Percentiles rank a stretch among this genome's conserved stretches.
Conservation (phyloP, 2,888 invertebrate genomes). For the Nasonovia ribisnigri region DNA sequence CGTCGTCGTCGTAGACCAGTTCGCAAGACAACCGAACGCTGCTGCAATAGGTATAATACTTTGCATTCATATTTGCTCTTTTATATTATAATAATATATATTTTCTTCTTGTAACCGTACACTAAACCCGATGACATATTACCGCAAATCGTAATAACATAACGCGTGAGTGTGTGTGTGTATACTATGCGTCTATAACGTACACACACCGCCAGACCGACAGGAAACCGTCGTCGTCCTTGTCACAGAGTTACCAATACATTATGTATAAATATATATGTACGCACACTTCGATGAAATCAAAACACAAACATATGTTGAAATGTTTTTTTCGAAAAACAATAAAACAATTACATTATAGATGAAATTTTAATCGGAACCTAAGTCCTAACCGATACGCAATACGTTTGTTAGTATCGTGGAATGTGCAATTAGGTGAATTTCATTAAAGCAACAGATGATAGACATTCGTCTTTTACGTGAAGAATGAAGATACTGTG, state of each 20-base stretch:
- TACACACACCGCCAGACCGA: not conserved
- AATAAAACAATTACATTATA: not conserved
- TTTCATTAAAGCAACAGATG: not conserved
- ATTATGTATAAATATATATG: not conserved
- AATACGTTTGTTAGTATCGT: no score
- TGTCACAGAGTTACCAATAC: not conserved
- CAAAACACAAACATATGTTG: not conserved
- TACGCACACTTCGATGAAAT: not conserved
- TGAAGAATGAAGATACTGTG: not conserved
- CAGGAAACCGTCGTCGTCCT: constrained; percentile 40
- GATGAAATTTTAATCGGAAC: not conserved
- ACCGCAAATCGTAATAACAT: not conserved
- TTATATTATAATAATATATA: not conserved
- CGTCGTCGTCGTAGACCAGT: constrained; percentile 25
- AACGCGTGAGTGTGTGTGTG: not conserved
- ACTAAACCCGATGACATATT: constrained; percentile 35
- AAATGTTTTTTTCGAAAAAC: not conserved
- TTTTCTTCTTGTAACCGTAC: constrained; percentile 26
- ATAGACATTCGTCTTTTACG: not conserved
- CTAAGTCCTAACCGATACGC: not conserved
- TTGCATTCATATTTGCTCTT: constrained; percentile 28
- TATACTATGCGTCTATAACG: not conserved
- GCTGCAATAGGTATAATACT: not conserved
- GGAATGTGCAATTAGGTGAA: not conserved
- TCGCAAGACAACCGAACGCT: not conserved